These are phyloP conservation scores for Eristalis arbustorum DNA, from an alignment of 2,888 invertebrate genomes.

Conservation along the genomic window DNA sequence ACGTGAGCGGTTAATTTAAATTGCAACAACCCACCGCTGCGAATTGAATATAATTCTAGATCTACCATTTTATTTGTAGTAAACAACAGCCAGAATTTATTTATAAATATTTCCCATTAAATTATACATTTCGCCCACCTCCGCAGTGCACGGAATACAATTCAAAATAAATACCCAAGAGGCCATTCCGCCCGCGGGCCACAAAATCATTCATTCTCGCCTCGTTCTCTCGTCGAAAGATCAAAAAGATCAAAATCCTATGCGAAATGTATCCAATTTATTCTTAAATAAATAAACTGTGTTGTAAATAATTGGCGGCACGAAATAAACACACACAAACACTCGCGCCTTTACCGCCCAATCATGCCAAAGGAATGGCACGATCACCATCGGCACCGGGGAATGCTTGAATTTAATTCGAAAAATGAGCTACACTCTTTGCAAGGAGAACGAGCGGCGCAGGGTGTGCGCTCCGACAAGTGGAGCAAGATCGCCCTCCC, in stretches of 20 bases:
- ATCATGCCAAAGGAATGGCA: not conserved
- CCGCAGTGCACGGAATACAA: constrained; percentile 44
- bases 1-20: not conserved
- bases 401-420: not conserved
- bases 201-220: constrained; percentile 23
- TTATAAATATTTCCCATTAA: constrained; percentile 60
- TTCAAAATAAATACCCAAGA: constrained; percentile 59
- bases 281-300: constrained; percentile 74
- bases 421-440: not conserved
- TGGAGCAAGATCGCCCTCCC: constrained; percentile 14
- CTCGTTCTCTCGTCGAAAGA: constrained; percentile 44
- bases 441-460: not conserved
- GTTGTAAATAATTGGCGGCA: constrained; percentile 73
- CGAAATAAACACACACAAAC: constrained; percentile 49
- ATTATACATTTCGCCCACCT: constrained; percentile 50
- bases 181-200: constrained; percentile 26
- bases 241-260: constrained; percentile 63
- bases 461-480: constrained; percentile 23
- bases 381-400: not conserved
- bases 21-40: not conserved
- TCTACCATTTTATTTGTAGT: constrained; percentile 71
- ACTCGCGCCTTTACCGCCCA: not conserved
- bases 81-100: constrained; percentile 63
- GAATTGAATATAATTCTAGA: not conserved
- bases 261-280: constrained; percentile 71